Evolutionary conservation across 2,113 vertebrate species (phyloP).

Genomic region (Scortum barcoo): DNA sequence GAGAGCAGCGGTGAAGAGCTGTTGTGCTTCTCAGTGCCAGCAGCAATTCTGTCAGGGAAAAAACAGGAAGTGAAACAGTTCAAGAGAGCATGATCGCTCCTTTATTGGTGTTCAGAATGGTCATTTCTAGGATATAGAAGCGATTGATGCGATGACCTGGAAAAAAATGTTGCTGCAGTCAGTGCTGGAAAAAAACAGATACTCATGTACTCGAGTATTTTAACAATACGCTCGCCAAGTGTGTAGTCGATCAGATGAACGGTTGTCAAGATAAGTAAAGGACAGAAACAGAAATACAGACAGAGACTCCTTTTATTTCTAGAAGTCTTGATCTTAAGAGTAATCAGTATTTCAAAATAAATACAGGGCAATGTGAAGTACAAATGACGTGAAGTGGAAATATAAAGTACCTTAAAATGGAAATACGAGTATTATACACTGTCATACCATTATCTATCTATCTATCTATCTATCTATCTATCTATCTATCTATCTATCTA

Average conservation of each 20-base stretch:
- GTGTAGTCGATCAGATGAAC: too few species aligned
- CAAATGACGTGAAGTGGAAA: background rate
- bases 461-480: too few species aligned
- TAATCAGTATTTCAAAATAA: background rate
- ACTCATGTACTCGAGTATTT: background rate
- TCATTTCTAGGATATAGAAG: background rate
- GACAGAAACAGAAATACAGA: too few species aligned
- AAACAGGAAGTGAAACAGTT: constrained; percentile 62
- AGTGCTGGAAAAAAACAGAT: background rate
- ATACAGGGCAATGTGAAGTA: background rate
- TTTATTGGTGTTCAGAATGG: background rate
- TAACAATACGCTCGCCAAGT: too few species aligned
- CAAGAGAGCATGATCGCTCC: background rate
- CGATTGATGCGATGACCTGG: background rate
- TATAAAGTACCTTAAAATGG: background rate
- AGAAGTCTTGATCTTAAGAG: too few species aligned
- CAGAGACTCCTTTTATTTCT: too few species aligned
- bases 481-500: too few species aligned
- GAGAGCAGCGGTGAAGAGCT: constrained; percentile 2
- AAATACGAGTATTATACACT: too few species aligned
- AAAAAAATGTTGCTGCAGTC: background rate
- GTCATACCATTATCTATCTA: too few species aligned
- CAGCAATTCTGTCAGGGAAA: constrained; percentile 13
- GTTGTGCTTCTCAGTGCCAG: constrained; percentile 1
- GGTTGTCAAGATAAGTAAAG: too few species aligned